phyloP scores from a whole-genome alignment of 1,140 invertebrate genomes.

The Sycophila sp. region DNA sequence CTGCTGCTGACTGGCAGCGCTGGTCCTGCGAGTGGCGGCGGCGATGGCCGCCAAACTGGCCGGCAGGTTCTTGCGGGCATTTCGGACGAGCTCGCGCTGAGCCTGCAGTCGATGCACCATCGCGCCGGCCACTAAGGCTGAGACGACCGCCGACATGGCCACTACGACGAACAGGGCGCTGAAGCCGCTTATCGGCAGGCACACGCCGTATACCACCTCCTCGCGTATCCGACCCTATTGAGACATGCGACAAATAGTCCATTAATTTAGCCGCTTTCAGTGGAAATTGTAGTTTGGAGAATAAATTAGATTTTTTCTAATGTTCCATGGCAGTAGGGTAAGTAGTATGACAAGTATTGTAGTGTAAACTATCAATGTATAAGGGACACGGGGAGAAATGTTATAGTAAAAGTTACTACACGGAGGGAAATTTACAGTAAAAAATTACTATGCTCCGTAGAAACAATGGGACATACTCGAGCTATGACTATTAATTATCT shows the following conservation, averaged over 20 bases:
- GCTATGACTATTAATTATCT: no score
- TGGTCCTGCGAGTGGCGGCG: no score
- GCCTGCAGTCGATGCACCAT: slow-evolving; percentile 79
- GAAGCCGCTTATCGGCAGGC: slow-evolving; percentile 87
- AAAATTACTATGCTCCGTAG: no score
- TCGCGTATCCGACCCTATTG: slow-evolving; percentile 82
- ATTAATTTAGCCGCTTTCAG: background rate
- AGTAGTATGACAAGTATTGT: no score
- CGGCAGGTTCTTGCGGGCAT: slow-evolving; percentile 64
- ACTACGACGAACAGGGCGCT: slow-evolving; percentile 88
- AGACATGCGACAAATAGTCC: background rate
- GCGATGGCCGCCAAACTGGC: slow-evolving; percentile 75
- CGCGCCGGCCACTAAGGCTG: slow-evolving; percentile 80
- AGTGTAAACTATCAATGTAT: no score
- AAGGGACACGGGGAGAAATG: no score
- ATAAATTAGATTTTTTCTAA: no score
- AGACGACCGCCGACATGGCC: slow-evolving; percentile 84
- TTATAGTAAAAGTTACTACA: no score
- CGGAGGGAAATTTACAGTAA: no score
- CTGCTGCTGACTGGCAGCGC: slow-evolving; percentile 1
- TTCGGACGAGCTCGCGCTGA: slow-evolving; percentile 72
- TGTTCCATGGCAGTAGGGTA: no score
- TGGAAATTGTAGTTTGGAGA: no score
- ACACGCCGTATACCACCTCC: slow-evolving; percentile 91
- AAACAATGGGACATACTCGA: no score